Percentiles rank a stretch among this genome's conserved stretches.
phyloP scores from a whole-genome alignment of 1,140 invertebrate genomes.

The Ceratina australensis region DNA sequence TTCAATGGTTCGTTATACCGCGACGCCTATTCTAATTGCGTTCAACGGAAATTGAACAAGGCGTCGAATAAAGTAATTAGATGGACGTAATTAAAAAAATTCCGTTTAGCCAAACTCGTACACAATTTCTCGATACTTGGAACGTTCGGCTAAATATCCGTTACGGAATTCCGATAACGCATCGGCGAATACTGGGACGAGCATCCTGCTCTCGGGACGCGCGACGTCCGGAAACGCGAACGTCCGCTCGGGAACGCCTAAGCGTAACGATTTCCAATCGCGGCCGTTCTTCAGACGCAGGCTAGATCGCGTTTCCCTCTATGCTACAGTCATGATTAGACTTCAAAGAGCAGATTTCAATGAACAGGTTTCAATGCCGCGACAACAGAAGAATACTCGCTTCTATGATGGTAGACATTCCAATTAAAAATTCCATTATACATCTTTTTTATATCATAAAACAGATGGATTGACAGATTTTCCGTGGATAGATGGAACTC shows the following conservation, averaged over 20 bases:
- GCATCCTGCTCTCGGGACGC: neutral
- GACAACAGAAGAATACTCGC: neutral
- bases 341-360: neutral
- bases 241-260: neutral
- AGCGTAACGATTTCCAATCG: constrained; percentile 17
- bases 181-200: constrained; percentile 31
- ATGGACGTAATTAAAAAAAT: constrained; percentile 5
- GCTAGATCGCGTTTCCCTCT: neutral
- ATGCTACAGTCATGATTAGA: neutral
- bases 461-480: too few relatives aligned
- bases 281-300: neutral
- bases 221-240: neutral
- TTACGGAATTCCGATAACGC: constrained; percentile 29
- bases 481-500: too few relatives aligned
- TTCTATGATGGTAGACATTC: neutral
- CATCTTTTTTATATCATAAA: too few relatives aligned
- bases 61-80: neutral
- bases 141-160: neutral
- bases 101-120: neutral
- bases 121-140: neutral
- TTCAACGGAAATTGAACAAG: neutral
- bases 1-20: neutral
- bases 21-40: neutral
- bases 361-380: neutral
- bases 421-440: too few relatives aligned